A percentile compares a stretch with the other conserved stretches of the same genome.
Conservation (phyloP, 2,797 vertebrate genomes). For the Enteromius radiatus region DNA sequence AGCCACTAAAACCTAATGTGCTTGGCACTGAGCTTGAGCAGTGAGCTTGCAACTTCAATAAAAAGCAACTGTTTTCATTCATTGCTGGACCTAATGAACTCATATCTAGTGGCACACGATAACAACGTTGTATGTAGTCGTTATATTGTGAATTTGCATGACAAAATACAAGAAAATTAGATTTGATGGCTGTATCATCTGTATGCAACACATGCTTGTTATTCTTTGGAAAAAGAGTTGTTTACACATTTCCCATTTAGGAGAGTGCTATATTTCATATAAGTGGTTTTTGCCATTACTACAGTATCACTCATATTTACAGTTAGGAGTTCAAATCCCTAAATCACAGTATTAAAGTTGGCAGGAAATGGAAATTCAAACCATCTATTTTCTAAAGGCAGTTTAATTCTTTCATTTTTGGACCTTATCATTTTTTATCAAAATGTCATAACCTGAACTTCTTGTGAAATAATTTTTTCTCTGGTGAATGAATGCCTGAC, state of each 20-base stretch:
- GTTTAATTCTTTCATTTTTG: neutral
- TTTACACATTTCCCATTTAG: constrained; percentile 11
- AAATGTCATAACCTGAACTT: neutral
- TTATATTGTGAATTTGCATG: constrained; percentile 36
- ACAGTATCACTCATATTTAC: neutral
- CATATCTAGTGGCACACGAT: constrained; percentile 29
- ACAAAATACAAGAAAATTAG: neutral
- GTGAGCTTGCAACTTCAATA: constrained; percentile 58
- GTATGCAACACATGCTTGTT: constrained; percentile 3
- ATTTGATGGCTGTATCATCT: constrained; percentile 19
- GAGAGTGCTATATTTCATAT: constrained; percentile 1
- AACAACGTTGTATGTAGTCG: constrained; percentile 19
- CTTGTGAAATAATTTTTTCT: neutral
- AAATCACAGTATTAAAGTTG: neutral
- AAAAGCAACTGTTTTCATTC: constrained; percentile 63
- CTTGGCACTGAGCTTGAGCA: constrained; percentile 54
- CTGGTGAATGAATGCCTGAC: neutral
- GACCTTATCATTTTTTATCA: neutral
- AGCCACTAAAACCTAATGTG: constrained; percentile 64
- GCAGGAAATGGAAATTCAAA: neutral
- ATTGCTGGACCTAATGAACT: constrained; percentile 59
- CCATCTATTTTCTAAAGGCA: neutral
- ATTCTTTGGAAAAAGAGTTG: neutral
- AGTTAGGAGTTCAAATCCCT: neutral
- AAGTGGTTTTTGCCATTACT: neutral